These are phyloP conservation scores for Oppia nitens DNA, from an alignment of 1,140 invertebrate species.

Conservation along the genomic window DNA sequence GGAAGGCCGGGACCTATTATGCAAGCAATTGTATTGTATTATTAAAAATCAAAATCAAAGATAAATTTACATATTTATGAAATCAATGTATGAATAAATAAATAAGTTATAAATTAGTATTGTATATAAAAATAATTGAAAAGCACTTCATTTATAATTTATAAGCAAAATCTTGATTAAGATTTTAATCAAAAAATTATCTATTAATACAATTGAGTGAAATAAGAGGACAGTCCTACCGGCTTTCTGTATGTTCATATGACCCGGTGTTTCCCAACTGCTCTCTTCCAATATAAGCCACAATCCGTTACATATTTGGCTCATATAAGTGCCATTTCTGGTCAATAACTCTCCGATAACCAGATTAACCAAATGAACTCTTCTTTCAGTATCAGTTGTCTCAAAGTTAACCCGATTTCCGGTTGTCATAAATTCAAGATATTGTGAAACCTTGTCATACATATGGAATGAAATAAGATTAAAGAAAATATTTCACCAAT, in stretches of 20 bases:
- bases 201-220: no score
- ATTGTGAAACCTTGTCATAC: neutral
- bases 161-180: no score
- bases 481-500: no score
- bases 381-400: neutral
- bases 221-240: no score
- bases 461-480: no score
- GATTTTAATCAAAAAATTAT: no score
- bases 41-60: neutral
- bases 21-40: no score
- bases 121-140: no score
- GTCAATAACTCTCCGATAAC: neutral
- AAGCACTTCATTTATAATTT: no score
- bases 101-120: no score
- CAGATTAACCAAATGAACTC: neutral
- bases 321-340: slow-evolving; percentile 1
- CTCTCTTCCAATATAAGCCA: slow-evolving; percentile 11
- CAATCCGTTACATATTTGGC: slow-evolving; percentile 13
- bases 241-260: slow-evolving; percentile 4
- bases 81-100: no score
- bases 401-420: neutral
- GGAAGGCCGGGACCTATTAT: neutral
- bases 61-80: no score
- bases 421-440: neutral
- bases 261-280: slow-evolving; percentile 8